phyloP scores from a whole-genome alignment of 2,113 vertebrate genomes.

The Recurvirostra avosetta region DNA sequence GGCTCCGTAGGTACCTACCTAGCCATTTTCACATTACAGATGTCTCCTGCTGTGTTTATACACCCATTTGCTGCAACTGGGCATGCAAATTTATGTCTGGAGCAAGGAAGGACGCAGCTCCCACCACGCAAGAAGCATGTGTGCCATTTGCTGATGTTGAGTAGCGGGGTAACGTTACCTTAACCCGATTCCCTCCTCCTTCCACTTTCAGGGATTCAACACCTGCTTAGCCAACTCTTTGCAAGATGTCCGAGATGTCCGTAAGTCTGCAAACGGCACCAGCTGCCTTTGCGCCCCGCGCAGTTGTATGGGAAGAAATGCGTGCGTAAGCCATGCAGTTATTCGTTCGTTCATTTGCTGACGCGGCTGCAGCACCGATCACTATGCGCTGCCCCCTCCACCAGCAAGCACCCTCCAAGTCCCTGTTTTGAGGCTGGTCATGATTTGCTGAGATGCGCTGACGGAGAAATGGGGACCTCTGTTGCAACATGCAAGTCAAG shows the following conservation, averaged over 20 bases:
- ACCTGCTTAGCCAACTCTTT: background rate
- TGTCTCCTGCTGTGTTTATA: background rate
- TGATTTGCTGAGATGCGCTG: background rate
- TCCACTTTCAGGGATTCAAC: background rate
- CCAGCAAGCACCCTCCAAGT: background rate
- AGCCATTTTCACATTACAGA: background rate
- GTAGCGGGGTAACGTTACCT: background rate
- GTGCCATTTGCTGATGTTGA: background rate
- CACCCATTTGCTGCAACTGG: background rate
- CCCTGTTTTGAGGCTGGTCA: background rate
- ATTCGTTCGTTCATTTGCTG: background rate
- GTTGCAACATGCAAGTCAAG: background rate
- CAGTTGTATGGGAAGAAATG: background rate
- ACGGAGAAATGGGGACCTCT: background rate
- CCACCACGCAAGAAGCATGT: accelerated
- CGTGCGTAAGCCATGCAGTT: background rate
- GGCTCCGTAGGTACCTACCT: background rate
- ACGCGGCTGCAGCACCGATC: too few relatives aligned
- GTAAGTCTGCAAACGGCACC: background rate
- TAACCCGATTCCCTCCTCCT: background rate
- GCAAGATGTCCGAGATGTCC: background rate
- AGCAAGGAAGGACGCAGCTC: background rate
- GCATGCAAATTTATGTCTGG: background rate
- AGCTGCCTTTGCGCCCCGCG: background rate
- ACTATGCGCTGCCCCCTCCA: background rate